phyloP scores from a whole-genome alignment of 1,140 invertebrate genomes.

The Tetramorium simillimum region DNA sequence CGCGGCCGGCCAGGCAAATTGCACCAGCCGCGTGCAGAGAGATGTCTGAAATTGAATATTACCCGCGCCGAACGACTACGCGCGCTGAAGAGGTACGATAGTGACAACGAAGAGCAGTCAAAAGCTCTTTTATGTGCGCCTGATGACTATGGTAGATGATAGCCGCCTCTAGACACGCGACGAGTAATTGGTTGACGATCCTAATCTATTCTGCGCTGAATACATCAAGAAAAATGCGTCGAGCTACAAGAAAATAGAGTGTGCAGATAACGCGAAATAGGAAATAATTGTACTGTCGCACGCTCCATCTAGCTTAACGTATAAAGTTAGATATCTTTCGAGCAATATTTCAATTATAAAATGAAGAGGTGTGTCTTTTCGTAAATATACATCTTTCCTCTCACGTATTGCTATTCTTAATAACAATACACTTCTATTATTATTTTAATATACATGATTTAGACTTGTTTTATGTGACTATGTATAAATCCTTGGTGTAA shows the following conservation, averaged over 20 bases:
- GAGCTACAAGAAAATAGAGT: not conserved
- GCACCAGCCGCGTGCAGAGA: conserved; percentile 62
- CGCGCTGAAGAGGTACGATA: conserved; percentile 58
- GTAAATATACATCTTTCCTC: not conserved
- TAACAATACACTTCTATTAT: not conserved
- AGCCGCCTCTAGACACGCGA: conserved; percentile 46
- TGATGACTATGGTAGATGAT: conserved; percentile 60
- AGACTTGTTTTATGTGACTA: not conserved
- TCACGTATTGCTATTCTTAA: not conserved
- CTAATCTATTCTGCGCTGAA: conserved; percentile 51
- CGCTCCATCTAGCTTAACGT: not conserved
- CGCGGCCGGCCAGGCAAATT: conserved; percentile 68
- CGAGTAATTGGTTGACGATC: conserved; percentile 53
- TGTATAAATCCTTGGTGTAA: not conserved
- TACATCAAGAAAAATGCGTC: conserved; percentile 34
- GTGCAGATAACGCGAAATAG: conserved; percentile 3
- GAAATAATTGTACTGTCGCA: not conserved
- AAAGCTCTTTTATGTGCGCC: conserved; percentile 52
- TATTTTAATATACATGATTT: not conserved
- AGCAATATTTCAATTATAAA: not conserved
- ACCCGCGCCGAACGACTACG: conserved; percentile 64
- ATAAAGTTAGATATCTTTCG: conserved; percentile 2
- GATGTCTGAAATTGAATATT: conserved; percentile 73
- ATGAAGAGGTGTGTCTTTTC: not conserved
- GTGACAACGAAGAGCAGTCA: conserved; percentile 60